A percentile compares a stretch with the other conserved stretches of the same genome.
Evolutionary conservation across 2,888 invertebrate species (phyloP).

Genomic region (Salpingus planirostris): DNA sequence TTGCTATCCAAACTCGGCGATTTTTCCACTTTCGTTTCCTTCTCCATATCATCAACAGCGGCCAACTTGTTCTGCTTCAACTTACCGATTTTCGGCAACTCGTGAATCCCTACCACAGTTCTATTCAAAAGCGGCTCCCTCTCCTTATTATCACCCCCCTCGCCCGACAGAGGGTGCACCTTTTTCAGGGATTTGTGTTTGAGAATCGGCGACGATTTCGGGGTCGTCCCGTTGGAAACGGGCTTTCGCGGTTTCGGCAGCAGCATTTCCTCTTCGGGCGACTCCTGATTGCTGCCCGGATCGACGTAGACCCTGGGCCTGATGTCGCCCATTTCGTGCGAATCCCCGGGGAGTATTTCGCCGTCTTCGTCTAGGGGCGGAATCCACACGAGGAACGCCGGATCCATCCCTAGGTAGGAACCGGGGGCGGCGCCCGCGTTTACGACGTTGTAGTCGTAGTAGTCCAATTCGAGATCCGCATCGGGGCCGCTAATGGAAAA

Average conservation of each 20-base stretch:
- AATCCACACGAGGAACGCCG: constrained; percentile 80
- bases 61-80: constrained; percentile 12
- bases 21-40: constrained; percentile 60
- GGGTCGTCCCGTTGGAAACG: constrained; percentile 20
- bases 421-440: constrained; percentile 78
- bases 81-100: constrained; percentile 24
- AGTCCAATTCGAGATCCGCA: constrained; percentile 73
- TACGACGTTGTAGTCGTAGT: constrained; percentile 82
- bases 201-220: constrained; percentile 23
- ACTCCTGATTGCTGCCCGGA: constrained; percentile 60
- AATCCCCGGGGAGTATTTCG: constrained; percentile 53
- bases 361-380: constrained; percentile 65
- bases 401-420: constrained; percentile 82
- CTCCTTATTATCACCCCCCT: constrained; percentile 19
- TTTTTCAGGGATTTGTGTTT: constrained; percentile 21
- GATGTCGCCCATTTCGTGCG: constrained; percentile 40
- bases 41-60: constrained; percentile 46
- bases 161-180: constrained; percentile 24
- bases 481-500: constrained; percentile 67
- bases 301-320: constrained; percentile 40
- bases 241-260: constrained; percentile 34
- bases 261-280: constrained; percentile 51
- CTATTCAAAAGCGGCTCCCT: constrained; percentile 25
- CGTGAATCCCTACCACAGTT: constrained; percentile 29
- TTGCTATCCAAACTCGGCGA: constrained; percentile 52